Base-by-base conservation (phyloP, 2,113 vertebrate genomes). In the Alosa alosa region DNA sequence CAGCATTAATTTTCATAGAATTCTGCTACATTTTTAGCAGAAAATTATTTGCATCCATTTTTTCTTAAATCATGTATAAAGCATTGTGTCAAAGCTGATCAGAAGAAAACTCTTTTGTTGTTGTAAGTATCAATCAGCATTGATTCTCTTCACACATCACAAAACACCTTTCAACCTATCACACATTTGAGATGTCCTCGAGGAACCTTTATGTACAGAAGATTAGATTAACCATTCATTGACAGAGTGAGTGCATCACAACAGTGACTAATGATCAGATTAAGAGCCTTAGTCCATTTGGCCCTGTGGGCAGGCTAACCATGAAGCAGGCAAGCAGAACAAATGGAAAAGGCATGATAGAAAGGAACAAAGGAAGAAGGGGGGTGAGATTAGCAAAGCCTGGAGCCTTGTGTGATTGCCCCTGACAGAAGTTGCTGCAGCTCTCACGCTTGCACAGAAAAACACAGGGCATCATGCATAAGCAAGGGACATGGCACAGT, bases 341-440 rank as follows among this genome's bases (percentile, higher is more conserved):
- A 83, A 85, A 90, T 82, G 25, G 64, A 81, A 85, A 75, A 88
- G 68, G 57, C 84, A 86, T 85, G 86, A 89, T 82, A 82, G 75
- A 49, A 22, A 60, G 88, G 91, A 82, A 85, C 88, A 17, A 92
- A 85, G 88, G 84, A 36, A 84, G 81, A 57, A 25, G 72, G n/a
- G 64, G 41, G 78, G 25, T 85, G 85, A 88, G 82, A 88, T 81
- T 83, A 88, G 84, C 31, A 31, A 50, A 84, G 84, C 41, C 82
- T 45, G 47, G 84, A 84, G 72, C 57, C 50, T 89, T 83, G 82
- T 84, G 86, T 89, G 90, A 92, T 88, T 87, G 52, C 83, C 83
- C 81, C 57, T 84, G 82, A 86, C 87, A 86, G 83, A 81, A 81
- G 86, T 85, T 55, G 81, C 83, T 82, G 55, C 31, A 57, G 68